These are phyloP conservation scores for Autographa gamma DNA, from an alignment of 2,888 invertebrate genomes.

Conservation along the genomic window DNA sequence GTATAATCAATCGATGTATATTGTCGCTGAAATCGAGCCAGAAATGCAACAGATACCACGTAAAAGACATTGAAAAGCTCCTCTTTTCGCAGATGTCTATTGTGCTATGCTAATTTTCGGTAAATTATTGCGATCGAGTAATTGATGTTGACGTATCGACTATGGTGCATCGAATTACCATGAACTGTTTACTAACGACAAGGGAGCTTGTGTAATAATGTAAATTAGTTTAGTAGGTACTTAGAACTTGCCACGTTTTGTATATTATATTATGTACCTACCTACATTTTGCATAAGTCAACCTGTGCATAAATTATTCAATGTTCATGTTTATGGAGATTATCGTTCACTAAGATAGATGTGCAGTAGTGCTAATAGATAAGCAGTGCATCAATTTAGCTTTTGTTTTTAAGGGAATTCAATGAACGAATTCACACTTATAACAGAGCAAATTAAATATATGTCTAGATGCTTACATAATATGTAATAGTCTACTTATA, in stretches of 20 bases:
- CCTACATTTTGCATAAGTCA: not conserved
- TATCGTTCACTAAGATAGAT: not conserved
- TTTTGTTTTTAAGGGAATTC: no score
- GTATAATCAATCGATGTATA: no score
- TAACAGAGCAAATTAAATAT: no score
- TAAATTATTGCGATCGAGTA: no score
- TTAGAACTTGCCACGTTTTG: not conserved
- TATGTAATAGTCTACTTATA: not conserved
- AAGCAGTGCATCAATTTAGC: not conserved
- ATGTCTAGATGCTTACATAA: not conserved
- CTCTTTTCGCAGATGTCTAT: no score
- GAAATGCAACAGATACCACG: no score
- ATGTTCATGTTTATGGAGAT: not conserved
- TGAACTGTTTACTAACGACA: not conserved
- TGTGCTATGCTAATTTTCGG: no score
- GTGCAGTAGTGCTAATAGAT: not conserved
- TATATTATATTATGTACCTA: no score
- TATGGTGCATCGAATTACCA: not conserved
- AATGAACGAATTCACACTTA: no score
- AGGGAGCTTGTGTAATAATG: not conserved
- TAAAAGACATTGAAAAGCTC: no score
- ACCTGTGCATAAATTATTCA: not conserved
- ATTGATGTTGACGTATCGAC: no score
- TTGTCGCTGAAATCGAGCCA: no score
- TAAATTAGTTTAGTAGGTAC: not conserved